Conservation (phyloP, 2,797 vertebrate species). For the Jordanella pulchra region DNA sequence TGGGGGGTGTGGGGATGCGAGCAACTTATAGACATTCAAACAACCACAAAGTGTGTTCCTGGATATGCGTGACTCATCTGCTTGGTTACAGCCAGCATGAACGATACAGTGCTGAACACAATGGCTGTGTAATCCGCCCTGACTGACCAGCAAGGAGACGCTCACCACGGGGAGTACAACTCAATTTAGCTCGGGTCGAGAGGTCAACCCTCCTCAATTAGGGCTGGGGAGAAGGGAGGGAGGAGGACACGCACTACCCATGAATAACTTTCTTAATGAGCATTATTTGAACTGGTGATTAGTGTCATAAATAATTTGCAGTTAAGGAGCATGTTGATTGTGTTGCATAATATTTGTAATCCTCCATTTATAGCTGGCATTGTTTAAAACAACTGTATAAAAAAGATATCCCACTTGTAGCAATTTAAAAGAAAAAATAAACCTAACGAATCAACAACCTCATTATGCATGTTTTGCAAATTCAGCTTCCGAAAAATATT, state of each 20-base stretch:
- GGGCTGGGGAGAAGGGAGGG: conserved; percentile 64
- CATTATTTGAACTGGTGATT: conserved; percentile 81
- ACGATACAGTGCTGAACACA: conserved; percentile 76
- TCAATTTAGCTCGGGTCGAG: conserved; percentile 83
- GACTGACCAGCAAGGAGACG: conserved; percentile 81
- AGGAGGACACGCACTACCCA: conserved; percentile 73
- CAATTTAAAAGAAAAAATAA: not conserved
- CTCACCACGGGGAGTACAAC: conserved; percentile 83
- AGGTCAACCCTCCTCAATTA: conserved; percentile 84
- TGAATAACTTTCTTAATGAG: conserved; percentile 81
- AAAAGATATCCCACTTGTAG: not conserved
- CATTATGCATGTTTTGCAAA: conserved; percentile 33
- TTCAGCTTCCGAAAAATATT: conserved; percentile 25
- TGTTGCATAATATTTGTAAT: conserved; percentile 69
- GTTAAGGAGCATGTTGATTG: conserved; percentile 72
- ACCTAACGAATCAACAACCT: conserved; percentile 43
- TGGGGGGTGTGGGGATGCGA: conserved; percentile 5
- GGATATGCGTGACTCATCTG: conserved; percentile 81
- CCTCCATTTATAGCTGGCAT: conserved; percentile 31
- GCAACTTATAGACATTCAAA: conserved; percentile 42
- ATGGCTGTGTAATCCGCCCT: conserved; percentile 80
- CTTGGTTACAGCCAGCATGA: conserved; percentile 79
- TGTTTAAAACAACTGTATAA: conserved; percentile 19
- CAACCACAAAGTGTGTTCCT: conserved; percentile 69
- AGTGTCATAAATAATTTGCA: conserved; percentile 80